Conservation (phyloP, 2,797 vertebrate species). For the Buphagus erythrorhynchus region DNA sequence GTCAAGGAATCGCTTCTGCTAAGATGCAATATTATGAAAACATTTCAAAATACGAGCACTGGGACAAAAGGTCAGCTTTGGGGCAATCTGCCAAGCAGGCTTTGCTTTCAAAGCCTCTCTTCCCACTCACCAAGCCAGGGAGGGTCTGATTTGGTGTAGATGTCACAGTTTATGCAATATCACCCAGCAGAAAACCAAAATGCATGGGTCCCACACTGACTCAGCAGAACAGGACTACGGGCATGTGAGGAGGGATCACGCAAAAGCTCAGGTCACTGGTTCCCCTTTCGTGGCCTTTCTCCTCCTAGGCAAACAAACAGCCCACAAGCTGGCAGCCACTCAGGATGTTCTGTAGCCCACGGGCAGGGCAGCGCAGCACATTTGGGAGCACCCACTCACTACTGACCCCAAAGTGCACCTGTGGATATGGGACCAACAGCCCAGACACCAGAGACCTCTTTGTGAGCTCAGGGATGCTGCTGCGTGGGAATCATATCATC, state of each 20-base stretch:
- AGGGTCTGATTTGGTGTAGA: background rate
- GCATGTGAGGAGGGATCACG: background rate
- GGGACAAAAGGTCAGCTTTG: background rate
- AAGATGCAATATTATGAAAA: background rate
- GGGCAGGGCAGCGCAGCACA: background rate
- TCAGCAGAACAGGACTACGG: background rate
- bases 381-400: background rate
- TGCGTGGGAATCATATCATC: background rate
- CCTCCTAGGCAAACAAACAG: background rate
- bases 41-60: background rate
- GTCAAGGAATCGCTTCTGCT: background rate
- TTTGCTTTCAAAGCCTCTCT: background rate
- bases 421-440: background rate
- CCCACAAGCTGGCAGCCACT: background rate
- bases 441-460: background rate
- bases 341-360: background rate
- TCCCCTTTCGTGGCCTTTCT: background rate
- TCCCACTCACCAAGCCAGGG: background rate
- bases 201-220: background rate
- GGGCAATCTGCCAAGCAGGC: background rate
- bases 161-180: constrained; percentile 22
- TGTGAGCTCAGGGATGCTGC: background rate
- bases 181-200: background rate
- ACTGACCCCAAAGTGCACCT: background rate
- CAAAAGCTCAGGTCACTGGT: background rate